Evolutionary conservation across 2,797 vertebrate species (phyloP).

Genomic region (Acipenser ruthenus): DNA sequence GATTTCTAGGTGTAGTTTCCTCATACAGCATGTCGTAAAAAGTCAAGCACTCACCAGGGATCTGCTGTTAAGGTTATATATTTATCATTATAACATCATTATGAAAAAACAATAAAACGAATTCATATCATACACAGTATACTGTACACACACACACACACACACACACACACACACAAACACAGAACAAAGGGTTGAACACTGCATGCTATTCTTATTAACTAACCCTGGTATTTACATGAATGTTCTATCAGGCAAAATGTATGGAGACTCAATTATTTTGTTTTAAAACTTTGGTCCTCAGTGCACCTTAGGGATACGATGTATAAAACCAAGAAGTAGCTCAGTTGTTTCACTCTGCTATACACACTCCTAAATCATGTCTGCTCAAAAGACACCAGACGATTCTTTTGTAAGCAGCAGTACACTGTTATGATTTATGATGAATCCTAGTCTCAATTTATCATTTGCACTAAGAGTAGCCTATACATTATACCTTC

Average conservation of each 20-base stretch:
- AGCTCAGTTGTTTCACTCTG: slow-evolving; percentile 34
- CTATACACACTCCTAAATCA: slow-evolving; percentile 53
- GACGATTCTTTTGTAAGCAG: slow-evolving; percentile 50
- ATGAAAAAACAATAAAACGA: too few species aligned
- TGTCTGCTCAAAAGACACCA: slow-evolving; percentile 38
- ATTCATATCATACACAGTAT: too few species aligned
- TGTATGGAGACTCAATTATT: not conserved
- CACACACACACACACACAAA: too few species aligned
- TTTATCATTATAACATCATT: too few species aligned
- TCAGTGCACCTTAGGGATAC: not conserved
- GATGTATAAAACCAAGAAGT: slow-evolving; percentile 9
- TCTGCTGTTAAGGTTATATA: too few species aligned
- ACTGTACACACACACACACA: too few species aligned
- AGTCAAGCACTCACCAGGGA: too few species aligned
- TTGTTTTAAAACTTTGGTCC: not conserved
- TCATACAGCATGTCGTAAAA: too few species aligned
- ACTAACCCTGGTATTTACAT: not conserved
- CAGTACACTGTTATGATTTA: slow-evolving; percentile 53
- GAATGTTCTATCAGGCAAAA: not conserved
- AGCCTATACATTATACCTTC: slow-evolving; percentile 56
- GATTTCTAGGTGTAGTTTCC: too few species aligned
- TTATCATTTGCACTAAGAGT: slow-evolving; percentile 51
- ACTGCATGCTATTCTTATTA: too few species aligned
- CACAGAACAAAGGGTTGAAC: too few species aligned
- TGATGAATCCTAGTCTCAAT: slow-evolving; percentile 52